Percentiles rank a stretch among this genome's conserved stretches.
Evolutionary conservation across 2,888 invertebrate species (phyloP).

Genomic region (Noctua pronuba): DNA sequence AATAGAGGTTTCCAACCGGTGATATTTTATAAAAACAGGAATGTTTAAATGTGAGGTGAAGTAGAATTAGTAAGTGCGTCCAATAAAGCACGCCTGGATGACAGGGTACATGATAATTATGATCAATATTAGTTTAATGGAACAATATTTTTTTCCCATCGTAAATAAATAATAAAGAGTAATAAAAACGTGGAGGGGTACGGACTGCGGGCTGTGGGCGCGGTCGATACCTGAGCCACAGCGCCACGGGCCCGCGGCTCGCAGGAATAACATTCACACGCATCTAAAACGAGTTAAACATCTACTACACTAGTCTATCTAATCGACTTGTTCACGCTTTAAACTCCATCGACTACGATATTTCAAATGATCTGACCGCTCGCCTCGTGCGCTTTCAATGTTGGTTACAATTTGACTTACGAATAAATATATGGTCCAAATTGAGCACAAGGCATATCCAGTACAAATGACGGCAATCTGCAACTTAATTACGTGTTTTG

Average conservation of each 20-base stretch:
- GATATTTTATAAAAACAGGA: slow-evolving; percentile 32
- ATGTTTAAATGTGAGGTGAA: slow-evolving; percentile 20
- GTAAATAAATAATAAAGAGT: slow-evolving; percentile 70
- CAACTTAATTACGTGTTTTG: slow-evolving; percentile 74
- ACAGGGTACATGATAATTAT: slow-evolving; percentile 41
- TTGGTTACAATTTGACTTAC: slow-evolving; percentile 58
- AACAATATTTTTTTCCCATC: slow-evolving; percentile 62
- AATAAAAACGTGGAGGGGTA: slow-evolving; percentile 69
- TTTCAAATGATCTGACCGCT: slow-evolving; percentile 59
- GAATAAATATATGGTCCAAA: slow-evolving; percentile 59
- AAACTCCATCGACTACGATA: slow-evolving; percentile 63
- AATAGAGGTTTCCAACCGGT: slow-evolving; percentile 25
- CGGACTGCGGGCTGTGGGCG: slow-evolving; percentile 79
- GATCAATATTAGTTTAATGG: slow-evolving; percentile 53
- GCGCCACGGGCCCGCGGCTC: slow-evolving; percentile 40
- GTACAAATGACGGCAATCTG: slow-evolving; percentile 61
- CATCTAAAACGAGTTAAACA: slow-evolving; percentile 69
- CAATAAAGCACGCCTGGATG: not conserved
- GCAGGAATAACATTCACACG: slow-evolving; percentile 71
- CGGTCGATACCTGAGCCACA: slow-evolving; percentile 81
- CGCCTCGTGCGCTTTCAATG: slow-evolving; percentile 45
- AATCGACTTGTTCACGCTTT: slow-evolving; percentile 72
- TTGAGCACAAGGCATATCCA: slow-evolving; percentile 60
- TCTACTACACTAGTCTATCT: slow-evolving; percentile 66
- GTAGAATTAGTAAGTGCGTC: slow-evolving; percentile 2